A percentile compares a stretch with the other conserved stretches of the same genome.
Evolutionary conservation across 2,113 vertebrate genomes (phyloP).

Genomic region (Micromys minutus): DNA sequence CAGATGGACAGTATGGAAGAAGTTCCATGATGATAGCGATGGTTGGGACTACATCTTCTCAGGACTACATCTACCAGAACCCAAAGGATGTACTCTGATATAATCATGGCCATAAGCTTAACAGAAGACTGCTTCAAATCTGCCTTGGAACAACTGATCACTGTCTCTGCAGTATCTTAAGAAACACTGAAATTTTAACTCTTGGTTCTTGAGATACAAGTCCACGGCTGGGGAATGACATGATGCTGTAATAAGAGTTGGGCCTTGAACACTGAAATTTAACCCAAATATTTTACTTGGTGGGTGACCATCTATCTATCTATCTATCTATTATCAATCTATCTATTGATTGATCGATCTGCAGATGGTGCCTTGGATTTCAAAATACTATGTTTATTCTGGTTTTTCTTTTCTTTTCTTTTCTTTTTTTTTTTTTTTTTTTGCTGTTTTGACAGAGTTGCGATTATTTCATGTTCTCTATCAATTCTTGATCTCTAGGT

Average conservation of each 20-base stretch:
- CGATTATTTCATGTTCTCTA: neutral
- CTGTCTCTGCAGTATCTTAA: neutral
- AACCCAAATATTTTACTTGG: neutral
- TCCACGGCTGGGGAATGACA: neutral
- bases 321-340: neutral
- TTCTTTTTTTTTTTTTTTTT: too few relatives aligned
- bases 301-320: neutral
- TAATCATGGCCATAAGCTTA: neutral
- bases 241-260: neutral
- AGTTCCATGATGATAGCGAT: neutral
- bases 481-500: neutral
- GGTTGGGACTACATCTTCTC: neutral
- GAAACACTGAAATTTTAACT: neutral
- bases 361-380: neutral
- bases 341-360: neutral
- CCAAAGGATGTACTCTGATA: neutral
- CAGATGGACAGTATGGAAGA: neutral
- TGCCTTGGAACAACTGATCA: neutral
- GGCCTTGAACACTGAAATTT: neutral
- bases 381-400: neutral
- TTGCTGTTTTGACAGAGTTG: neutral
- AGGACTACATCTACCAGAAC: neutral
- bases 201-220: neutral
- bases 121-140: neutral
- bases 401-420: too few relatives aligned